phyloP scores from a whole-genome alignment of 92 coral and sea anemone genomes.

The Umimayanthus chanpuru region DNA sequence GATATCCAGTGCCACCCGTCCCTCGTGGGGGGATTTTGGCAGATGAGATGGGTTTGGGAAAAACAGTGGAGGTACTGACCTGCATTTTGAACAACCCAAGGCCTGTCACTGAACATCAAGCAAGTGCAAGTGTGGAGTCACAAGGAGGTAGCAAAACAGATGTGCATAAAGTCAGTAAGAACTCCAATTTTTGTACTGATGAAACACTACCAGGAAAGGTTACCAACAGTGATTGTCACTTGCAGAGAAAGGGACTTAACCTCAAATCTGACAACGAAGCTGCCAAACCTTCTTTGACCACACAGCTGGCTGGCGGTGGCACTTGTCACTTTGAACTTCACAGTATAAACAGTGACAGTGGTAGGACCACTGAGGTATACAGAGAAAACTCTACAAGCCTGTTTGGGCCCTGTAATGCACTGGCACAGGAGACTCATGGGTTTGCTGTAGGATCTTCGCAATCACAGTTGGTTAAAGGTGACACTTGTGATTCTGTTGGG shows the following conservation, averaged over 20 bases:
- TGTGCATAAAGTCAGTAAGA: not conserved
- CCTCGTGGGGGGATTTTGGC: slow-evolving; percentile 95
- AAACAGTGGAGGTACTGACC: slow-evolving; percentile 94
- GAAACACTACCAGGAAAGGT: not conserved
- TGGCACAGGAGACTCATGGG: too few relatives aligned
- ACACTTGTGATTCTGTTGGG: too few relatives aligned
- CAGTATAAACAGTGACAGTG: not conserved
- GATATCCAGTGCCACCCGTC: slow-evolving; percentile 53
- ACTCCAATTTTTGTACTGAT: not conserved
- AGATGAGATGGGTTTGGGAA: slow-evolving; percentile 99
- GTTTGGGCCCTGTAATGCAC: not conserved
- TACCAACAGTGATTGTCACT: not conserved
- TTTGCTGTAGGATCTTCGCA: too few relatives aligned
- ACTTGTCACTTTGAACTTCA: not conserved
- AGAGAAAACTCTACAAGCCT: not conserved
- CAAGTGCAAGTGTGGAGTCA: not conserved
- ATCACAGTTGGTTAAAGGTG: too few relatives aligned
- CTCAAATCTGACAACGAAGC: not conserved
- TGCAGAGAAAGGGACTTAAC: not conserved
- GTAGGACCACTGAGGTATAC: not conserved
- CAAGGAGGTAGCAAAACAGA: not conserved
- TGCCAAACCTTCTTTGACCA: not conserved
- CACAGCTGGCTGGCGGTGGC: not conserved
- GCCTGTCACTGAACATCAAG: not conserved
- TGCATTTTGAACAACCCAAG: slow-evolving; percentile 76